A percentile compares a stretch with the other conserved stretches of the same genome.
phyloP scores from a whole-genome alignment of 2,113 vertebrate species.

The Poeciliopsis prolifica region DNA sequence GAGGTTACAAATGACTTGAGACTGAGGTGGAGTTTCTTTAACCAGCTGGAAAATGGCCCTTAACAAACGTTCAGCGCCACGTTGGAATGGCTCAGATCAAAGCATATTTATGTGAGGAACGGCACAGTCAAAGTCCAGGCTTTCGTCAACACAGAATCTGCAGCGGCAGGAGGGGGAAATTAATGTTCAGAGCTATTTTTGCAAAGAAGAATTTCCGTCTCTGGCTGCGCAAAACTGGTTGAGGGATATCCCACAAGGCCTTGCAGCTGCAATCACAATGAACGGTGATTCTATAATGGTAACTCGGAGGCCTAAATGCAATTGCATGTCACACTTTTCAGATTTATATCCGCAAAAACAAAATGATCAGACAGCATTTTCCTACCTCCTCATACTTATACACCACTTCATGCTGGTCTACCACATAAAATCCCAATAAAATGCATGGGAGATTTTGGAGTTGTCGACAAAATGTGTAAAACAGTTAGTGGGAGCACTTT shows the following conservation, averaged over 20 bases:
- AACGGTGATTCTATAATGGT: neutral
- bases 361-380: no score
- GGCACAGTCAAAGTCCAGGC: neutral
- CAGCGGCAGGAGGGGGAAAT: conserved; percentile 5
- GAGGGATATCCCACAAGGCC: neutral
- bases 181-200: neutral
- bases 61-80: neutral
- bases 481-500: neutral
- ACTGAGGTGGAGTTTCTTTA: no score
- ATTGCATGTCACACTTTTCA: neutral
- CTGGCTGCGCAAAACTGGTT: neutral
- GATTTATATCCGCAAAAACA: no score
- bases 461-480: neutral
- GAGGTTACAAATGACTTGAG: no score
- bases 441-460: neutral
- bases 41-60: no score
- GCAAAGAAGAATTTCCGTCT: neutral
- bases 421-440: neutral
- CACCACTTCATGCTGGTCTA: neutral
- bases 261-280: neutral
- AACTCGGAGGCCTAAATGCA: neutral
- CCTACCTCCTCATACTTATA: no score
- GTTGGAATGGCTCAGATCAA: neutral
- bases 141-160: neutral
- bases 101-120: neutral